Conservation (phyloP, 2,113 vertebrate genomes). For the Herpailurus yagouaroundi region DNA sequence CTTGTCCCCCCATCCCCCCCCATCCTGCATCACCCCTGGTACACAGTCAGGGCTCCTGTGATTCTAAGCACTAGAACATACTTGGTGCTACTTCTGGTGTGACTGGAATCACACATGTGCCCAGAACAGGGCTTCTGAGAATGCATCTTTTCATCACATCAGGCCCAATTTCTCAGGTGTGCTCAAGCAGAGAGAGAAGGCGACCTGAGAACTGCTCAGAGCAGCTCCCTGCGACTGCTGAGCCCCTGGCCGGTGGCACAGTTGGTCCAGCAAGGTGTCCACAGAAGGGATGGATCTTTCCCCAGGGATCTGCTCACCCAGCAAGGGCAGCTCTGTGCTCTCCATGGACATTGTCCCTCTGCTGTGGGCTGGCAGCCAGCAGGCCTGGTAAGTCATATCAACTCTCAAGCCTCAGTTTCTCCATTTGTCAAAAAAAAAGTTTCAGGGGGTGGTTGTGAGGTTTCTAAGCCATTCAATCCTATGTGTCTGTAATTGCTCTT, state of each 20-base stretch:
- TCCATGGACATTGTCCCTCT: neutral
- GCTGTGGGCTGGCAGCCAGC: neutral
- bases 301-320: neutral
- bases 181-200: neutral
- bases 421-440: neutral
- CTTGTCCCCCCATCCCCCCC: neutral
- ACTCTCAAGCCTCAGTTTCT: neutral
- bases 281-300: neutral
- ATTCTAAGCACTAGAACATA: neutral
- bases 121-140: neutral
- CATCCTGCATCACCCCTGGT: neutral
- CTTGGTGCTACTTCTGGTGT: neutral
- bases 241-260: neutral
- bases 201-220: neutral
- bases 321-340: neutral
- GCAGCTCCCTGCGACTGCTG: rapidly evolving
- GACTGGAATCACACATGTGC: neutral
- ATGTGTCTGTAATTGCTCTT: neutral
- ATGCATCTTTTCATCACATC: neutral
- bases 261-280: neutral
- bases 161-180: neutral
- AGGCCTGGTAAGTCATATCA: neutral
- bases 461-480: neutral
- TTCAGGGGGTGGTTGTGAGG: neutral
- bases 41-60: neutral